Conservation (phyloP, 2,888 invertebrate species). For the Mechanitis messenoides region DNA sequence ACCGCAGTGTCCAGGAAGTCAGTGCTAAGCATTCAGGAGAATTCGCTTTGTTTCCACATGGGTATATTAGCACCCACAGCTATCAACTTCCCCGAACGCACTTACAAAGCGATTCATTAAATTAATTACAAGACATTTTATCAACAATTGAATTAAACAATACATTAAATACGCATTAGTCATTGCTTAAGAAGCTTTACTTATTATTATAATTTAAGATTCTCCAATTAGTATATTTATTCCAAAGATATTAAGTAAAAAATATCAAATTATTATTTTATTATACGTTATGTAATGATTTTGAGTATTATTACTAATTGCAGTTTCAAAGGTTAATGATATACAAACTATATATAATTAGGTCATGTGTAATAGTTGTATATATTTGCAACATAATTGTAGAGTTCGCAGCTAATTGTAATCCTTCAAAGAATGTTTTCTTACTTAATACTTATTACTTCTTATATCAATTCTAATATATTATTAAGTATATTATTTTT, state of each 20-base stretch:
- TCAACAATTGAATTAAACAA: slow-evolving; percentile 12
- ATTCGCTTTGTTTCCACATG: slow-evolving; percentile 51
- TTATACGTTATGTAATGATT: neutral
- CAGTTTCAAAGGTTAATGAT: slow-evolving; percentile 25
- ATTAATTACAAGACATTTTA: slow-evolving; percentile 21
- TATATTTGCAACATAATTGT: neutral
- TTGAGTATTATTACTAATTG: slow-evolving; percentile 22
- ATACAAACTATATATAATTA: slow-evolving; percentile 20
- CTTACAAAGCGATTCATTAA: slow-evolving; percentile 50
- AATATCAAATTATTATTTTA: neutral
- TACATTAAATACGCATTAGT: slow-evolving; percentile 2
- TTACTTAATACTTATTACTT: too few species aligned
- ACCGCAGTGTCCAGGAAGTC: slow-evolving; percentile 56
- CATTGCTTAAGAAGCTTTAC: slow-evolving; percentile 12
- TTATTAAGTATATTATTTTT: neutral
- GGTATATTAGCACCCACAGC: slow-evolving; percentile 41
- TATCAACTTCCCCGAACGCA: slow-evolving; percentile 54
- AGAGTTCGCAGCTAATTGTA: too few species aligned
- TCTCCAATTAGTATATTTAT: too few species aligned
- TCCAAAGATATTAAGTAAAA: neutral
- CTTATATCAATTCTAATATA: too few species aligned
- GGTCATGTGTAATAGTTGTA: slow-evolving; percentile 8
- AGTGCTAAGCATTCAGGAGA: slow-evolving; percentile 62
- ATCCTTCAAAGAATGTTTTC: too few species aligned
- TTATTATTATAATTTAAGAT: neutral